Evolutionary conservation across 2,113 vertebrate species (phyloP), one percentile per base, ranked within the genome.

Genomic region (Prietella phreatophila): DNA sequence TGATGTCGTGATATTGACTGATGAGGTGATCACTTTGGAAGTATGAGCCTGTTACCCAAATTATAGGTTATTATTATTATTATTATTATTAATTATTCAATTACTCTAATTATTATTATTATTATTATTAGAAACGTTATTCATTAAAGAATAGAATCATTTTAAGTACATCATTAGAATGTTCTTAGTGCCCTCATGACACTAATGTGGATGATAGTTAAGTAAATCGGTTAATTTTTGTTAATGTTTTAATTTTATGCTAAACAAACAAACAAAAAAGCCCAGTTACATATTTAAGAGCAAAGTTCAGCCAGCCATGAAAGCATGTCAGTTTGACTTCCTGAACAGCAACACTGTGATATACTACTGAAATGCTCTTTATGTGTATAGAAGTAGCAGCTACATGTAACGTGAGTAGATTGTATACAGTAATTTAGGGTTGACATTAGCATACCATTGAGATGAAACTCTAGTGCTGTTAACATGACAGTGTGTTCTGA

Each of bases 401-500:
- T 61, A 39, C 60, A n/a, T 83, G 82, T 83, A 65, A 65, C 60
- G 3, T 65, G 39, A n/a, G 36, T 42, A 65, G 5, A 25, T 65
- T 10, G 5, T 25, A 61, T 30, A 20, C 53, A 58, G 79, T 39
- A 25, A 61, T 61, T 61, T 42, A 27, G 9, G 56, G 1, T 82
- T 82, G 81, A 61, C 56, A 15, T 42, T 42, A 63, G 33, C 36
- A 27, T 42, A 42, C 36, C 33, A 58, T 7, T 33, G n/a, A 56
- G 15, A 55, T 56, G 56, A 33, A 22, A 83, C 22, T 3, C 27
- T 19, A 83, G 19, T 47, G 58, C 58, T 63, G 50, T 55, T 61
- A 82, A 82, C 30, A 61, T 56, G 39, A 83, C 82, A 65, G 39
- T 47, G 60, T 83, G 82, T 83, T 65, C 60, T 50, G 39, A 47